A percentile compares a stretch with the other conserved stretches of the same genome.
Conservation (phyloP, 2,888 invertebrate species). For the Adelognathus sp. region DNA sequence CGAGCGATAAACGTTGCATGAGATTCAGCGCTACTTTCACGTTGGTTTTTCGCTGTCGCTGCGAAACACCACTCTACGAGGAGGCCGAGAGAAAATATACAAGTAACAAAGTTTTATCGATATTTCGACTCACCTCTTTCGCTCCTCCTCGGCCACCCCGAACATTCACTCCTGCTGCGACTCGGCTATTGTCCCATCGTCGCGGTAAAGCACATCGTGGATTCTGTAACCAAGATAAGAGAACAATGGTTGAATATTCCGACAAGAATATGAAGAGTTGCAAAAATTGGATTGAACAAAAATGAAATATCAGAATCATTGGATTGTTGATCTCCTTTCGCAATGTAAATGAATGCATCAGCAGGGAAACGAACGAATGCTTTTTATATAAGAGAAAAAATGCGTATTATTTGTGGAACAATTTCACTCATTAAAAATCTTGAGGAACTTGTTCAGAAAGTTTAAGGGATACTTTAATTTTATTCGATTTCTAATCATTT, state of each 20-base stretch:
- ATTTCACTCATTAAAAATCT: no score
- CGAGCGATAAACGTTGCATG: not conserved
- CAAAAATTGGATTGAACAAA: not conserved
- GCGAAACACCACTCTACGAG: conserved; percentile 2
- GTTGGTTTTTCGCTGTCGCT: not conserved
- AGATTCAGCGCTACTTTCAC: not conserved
- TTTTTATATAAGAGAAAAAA: no score
- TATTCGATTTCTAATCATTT: no score
- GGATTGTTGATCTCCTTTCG: not conserved
- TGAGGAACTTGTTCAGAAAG: no score
- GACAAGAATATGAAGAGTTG: not conserved
- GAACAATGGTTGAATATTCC: not conserved
- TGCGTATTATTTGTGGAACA: no score
- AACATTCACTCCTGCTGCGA: conserved; percentile 48
- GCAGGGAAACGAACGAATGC: no score
- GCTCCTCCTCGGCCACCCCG: conserved; percentile 17
- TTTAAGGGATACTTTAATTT: no score
- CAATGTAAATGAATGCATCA: no score
- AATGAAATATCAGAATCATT: not conserved
- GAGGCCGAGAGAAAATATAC: not conserved
- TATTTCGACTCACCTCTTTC: conserved; percentile 47
- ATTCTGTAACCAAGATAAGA: conserved; percentile 22
- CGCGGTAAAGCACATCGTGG: conserved; percentile 31
- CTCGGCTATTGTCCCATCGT: conserved; percentile 36
- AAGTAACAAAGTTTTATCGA: conserved; percentile 44